phyloP scores from a whole-genome alignment of 35 echinoderm and acorn worm genomes.

The Heliocidaris tuberculata region DNA sequence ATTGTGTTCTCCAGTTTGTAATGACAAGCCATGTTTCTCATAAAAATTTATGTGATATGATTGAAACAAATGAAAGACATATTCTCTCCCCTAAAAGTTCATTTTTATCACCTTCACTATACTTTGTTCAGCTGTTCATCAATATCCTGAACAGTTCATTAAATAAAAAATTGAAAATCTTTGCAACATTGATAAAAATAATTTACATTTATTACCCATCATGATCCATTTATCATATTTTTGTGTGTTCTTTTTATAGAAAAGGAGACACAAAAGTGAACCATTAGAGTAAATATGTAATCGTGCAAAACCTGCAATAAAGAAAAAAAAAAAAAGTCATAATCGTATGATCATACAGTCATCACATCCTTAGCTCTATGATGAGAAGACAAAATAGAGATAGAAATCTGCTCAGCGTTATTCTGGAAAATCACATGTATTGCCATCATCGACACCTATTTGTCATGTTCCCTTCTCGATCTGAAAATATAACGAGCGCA shows the following conservation, averaged over 20 bases:
- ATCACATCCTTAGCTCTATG: neutral
- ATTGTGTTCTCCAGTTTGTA: too few species aligned
- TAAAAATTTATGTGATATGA: too few species aligned
- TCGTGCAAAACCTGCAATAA: neutral
- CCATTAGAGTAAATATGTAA: neutral
- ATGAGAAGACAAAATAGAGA: neutral
- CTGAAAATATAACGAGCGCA: neutral
- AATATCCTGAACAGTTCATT: too few species aligned
- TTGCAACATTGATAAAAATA: neutral
- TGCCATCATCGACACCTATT: slow-evolving; percentile 8
- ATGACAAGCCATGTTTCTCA: too few species aligned
- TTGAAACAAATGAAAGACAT: too few species aligned
- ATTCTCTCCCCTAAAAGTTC: too few species aligned
- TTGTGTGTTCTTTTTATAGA: neutral
- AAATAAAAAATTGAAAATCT: neutral
- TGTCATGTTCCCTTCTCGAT: slow-evolving; percentile 1
- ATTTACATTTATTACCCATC: neutral
- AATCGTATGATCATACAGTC: neutral
- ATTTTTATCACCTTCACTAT: too few species aligned
- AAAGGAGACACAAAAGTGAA: neutral
- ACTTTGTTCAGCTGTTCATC: too few species aligned
- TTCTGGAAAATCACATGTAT: slow-evolving; percentile 19
- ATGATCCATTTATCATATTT: neutral
- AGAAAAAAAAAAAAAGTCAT: neutral
- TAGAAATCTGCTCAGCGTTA: neutral